These are phyloP conservation scores for Phalera bucephala DNA, from an alignment of 2,888 invertebrate species.

Conservation along the genomic window DNA sequence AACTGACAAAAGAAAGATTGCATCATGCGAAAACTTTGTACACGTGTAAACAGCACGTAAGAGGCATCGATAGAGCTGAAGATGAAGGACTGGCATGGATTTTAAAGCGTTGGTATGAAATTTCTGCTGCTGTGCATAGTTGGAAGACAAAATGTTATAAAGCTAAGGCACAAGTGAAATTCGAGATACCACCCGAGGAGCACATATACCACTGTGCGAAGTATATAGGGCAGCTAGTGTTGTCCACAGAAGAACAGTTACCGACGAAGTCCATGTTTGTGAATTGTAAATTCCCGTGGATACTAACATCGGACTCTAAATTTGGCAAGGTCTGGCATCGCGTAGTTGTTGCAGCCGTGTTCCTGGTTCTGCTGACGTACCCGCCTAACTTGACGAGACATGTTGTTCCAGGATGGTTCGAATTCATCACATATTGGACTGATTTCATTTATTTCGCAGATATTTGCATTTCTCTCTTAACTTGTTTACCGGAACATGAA, in stretches of 20 bases:
- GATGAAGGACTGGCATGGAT: conserved; percentile 67
- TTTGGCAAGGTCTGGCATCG: conserved; percentile 51
- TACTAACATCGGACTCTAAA: conserved; percentile 50
- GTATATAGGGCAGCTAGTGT: conserved; percentile 65
- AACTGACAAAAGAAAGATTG: conserved; percentile 42
- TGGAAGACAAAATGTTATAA: conserved; percentile 37
- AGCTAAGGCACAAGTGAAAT: conserved; percentile 22
- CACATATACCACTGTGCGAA: conserved; percentile 63
- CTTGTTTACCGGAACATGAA: conserved; percentile 43
- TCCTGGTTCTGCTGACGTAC: conserved; percentile 48
- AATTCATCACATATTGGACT: conserved; percentile 47
- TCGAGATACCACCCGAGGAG: conserved; percentile 51
- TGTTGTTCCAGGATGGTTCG: conserved; percentile 43
- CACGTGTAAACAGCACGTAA: conserved; percentile 50
- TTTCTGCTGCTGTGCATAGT: conserved; percentile 38
- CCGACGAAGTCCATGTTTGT: conserved; percentile 55
- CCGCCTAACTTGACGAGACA: conserved; percentile 48
- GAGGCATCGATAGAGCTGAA: conserved; percentile 56
- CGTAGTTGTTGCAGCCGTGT: conserved; percentile 48
- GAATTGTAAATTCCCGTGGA: conserved; percentile 60
- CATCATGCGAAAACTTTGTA: conserved; percentile 56
- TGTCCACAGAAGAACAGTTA: conserved; percentile 53
- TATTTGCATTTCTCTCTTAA: conserved; percentile 56
- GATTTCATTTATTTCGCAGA: conserved; percentile 54
- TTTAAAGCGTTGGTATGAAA: conserved; percentile 67